Evolutionary conservation across 2,113 vertebrate species (phyloP).

Genomic region (Lathamus discolor): DNA sequence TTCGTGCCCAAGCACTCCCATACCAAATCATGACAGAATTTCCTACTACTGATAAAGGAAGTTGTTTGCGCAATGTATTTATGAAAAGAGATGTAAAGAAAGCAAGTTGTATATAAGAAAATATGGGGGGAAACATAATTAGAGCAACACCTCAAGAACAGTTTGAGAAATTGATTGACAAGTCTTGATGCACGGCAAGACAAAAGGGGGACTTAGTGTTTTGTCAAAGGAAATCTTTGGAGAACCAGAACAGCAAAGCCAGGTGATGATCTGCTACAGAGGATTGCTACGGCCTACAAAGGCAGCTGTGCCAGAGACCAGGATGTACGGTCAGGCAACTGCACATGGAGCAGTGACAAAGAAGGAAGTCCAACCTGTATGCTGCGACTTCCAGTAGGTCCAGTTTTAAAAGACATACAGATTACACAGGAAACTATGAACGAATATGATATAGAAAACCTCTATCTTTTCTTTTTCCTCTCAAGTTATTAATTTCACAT

Average conservation of each 20-base stretch:
- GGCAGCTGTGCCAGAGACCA: neutral
- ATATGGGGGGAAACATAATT: neutral
- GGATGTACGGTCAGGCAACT: neutral
- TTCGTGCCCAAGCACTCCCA: neutral
- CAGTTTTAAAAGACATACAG: neutral
- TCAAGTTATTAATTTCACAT: neutral
- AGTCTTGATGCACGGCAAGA: neutral
- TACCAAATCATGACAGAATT: fast-evolving
- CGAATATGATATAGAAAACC: neutral
- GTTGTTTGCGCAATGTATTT: neutral
- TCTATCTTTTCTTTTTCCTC: neutral
- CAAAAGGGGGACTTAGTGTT: neutral
- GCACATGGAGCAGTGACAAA: fast-evolving
- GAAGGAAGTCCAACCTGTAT: neutral
- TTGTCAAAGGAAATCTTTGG: neutral
- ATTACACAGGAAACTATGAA: neutral
- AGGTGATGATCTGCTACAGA: neutral
- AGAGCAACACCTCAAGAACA: neutral
- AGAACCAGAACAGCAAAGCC: neutral
- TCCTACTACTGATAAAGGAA: neutral
- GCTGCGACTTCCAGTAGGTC: neutral
- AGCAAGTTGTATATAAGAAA: neutral
- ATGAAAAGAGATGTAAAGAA: neutral
- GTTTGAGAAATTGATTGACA: neutral
- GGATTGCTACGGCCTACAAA: neutral